These are phyloP conservation scores for Thera britannica DNA, from an alignment of 2,888 invertebrate species.

Conservation along the genomic window DNA sequence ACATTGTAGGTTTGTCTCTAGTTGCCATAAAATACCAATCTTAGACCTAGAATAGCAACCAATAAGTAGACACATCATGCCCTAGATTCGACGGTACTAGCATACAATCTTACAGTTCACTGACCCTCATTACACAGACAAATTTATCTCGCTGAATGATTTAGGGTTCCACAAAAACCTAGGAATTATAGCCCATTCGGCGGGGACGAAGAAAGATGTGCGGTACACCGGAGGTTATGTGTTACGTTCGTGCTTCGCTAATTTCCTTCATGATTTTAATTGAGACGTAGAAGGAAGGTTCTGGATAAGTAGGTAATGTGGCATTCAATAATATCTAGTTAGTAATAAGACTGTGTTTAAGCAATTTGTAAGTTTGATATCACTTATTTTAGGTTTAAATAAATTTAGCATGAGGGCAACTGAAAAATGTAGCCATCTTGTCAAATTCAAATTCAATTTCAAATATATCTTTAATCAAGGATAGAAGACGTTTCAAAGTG, in stretches of 20 bases:
- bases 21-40: too few relatives aligned
- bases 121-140: constrained; percentile 39
- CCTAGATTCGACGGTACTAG: not conserved
- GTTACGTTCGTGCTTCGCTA: constrained; percentile 32
- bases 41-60: too few relatives aligned
- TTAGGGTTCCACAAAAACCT: constrained; percentile 64
- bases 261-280: constrained; percentile 38
- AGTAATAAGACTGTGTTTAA: not conserved
- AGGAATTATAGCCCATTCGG: constrained; percentile 62
- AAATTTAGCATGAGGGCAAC: too few relatives aligned
- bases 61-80: not conserved
- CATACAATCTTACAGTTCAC: not conserved
- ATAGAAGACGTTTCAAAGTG: too few relatives aligned
- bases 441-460: too few relatives aligned
- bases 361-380: too few relatives aligned
- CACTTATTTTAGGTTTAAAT: too few relatives aligned
- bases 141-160: constrained; percentile 61
- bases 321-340: not conserved
- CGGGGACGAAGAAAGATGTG: constrained; percentile 37
- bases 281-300: constrained; percentile 23
- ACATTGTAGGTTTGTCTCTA: too few relatives aligned
- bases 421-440: too few relatives aligned
- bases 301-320: not conserved
- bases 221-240: constrained; percentile 43
- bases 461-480: too few relatives aligned